A percentile compares a stretch with the other conserved stretches of the same genome.
Conservation (phyloP, 2,113 vertebrate species). For the Dicaeum eximium region DNA sequence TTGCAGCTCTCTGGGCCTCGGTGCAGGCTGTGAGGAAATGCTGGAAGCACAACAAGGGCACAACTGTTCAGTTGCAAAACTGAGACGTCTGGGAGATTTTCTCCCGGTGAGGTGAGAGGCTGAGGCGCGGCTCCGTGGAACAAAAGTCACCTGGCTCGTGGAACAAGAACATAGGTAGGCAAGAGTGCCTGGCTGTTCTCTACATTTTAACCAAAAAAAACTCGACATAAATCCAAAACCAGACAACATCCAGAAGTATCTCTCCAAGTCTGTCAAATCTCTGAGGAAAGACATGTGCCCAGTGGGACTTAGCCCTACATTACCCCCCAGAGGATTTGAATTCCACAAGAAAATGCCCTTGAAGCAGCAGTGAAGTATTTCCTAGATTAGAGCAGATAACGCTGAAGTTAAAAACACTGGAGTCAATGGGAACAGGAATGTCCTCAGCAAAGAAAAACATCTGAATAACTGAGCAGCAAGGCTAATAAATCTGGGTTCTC, state of each 20-base stretch:
- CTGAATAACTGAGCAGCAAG: neutral
- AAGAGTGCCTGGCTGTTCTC: neutral
- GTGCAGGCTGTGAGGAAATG: neutral
- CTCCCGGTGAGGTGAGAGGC: neutral
- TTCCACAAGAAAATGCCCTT: neutral
- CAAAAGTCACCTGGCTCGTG: neutral
- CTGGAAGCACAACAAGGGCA: neutral
- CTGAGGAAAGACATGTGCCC: neutral
- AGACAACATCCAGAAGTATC: neutral
- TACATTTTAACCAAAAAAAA: neutral
- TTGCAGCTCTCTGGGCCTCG: constrained; percentile 26
- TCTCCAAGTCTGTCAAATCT: neutral
- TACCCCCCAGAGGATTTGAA: neutral
- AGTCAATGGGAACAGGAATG: neutral
- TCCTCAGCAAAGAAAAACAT: neutral
- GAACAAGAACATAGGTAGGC: neutral
- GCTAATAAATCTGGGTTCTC: neutral
- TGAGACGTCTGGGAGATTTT: neutral
- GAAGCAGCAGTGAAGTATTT: neutral
- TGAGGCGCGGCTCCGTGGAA: neutral
- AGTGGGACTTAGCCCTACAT: neutral
- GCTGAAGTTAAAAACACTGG: neutral
- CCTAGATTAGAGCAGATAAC: neutral
- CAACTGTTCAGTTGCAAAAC: neutral
- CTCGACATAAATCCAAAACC: neutral